Evolutionary conservation across 2,113 vertebrate species (phyloP).

Genomic region (Limnothrissa miodon): DNA sequence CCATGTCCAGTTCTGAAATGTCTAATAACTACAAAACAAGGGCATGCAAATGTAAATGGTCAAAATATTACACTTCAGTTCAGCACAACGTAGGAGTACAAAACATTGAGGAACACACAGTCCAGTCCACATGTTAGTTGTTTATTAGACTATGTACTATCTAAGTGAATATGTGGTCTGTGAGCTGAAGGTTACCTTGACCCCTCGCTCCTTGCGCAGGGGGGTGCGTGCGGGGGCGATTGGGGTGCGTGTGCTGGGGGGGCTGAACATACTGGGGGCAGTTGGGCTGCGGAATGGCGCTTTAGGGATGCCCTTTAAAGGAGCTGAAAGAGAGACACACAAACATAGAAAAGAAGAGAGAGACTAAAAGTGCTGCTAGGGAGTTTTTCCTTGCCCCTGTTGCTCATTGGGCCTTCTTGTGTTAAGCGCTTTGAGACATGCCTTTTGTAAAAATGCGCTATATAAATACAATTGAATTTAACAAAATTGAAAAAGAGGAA

Average conservation of each 20-base stretch:
- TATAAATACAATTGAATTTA: too few species aligned
- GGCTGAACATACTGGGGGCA: constrained; percentile 91
- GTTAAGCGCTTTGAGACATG: too few species aligned
- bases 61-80: too few species aligned
- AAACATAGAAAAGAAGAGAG: neutral
- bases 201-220: constrained; percentile 90
- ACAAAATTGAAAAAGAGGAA: too few species aligned
- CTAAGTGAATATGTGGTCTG: neutral
- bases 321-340: constrained; percentile 69
- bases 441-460: too few species aligned
- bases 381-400: too few species aligned
- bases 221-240: constrained; percentile 88
- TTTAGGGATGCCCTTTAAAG: constrained; percentile 96
- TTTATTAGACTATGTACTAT: neutral
- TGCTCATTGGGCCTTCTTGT: too few species aligned
- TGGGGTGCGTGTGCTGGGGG: constrained; percentile 88
- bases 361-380: too few species aligned
- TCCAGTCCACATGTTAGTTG: neutral
- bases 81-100: too few species aligned
- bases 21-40: constrained; percentile 78
- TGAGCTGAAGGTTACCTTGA: constrained; percentile 78
- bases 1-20: constrained; percentile 89
- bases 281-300: constrained; percentile 92
- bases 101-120: too few species aligned
- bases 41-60: too few species aligned